Evolutionary conservation across 2,797 vertebrate genomes (phyloP), one percentile per base, ranked within the genome.

Genomic region (Hyperoplus lanceolatus): DNA sequence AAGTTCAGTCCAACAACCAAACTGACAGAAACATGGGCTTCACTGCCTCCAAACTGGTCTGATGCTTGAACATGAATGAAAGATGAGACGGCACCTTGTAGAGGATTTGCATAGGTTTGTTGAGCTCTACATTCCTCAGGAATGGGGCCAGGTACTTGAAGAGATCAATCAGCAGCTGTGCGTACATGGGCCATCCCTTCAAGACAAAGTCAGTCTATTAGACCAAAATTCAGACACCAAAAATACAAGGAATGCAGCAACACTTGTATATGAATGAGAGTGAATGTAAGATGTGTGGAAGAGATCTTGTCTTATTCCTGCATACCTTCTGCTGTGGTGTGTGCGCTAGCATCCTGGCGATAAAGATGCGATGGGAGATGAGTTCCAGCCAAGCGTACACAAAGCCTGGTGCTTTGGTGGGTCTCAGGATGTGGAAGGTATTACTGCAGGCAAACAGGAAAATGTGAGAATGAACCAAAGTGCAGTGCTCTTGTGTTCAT

Each of bases 41-140:
- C 36, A 39, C 15, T 51, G 13, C 4, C 21, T n/a, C 42, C 18
- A 58, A 36, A 18, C 5, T 4, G 4, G 21, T 3, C 13, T 21
- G 8, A 64, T 10, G 13, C 12, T 38, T 6, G 51, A 8, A 72
- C 6, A 56, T 18, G 2, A 3, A 8, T 2, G 4, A 57, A 41
- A 64, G 39, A 49, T 1, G 1, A 36, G 21, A 7, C 1, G 4
- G 89, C 94, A 99, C 98, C 98, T 99, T 99, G 91, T 99, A 99
- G 85, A 99, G 98, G 85, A 99, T 99, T 97, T 99, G 98, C 98
- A 99, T 99, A 98, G 98, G 98, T 97, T 99, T 99, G 94, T 97
- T 97, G 91, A 99, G 98, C 94, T 99, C 98, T 90, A 99, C 98
- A 78, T 99, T 99, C 94, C 98, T 97, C 92, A 99, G 93, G 91